Evolutionary conservation across 2,113 vertebrate species (phyloP), one percentile per base, ranked within the genome.

Genomic region (Amphilophus citrinellus): DNA sequence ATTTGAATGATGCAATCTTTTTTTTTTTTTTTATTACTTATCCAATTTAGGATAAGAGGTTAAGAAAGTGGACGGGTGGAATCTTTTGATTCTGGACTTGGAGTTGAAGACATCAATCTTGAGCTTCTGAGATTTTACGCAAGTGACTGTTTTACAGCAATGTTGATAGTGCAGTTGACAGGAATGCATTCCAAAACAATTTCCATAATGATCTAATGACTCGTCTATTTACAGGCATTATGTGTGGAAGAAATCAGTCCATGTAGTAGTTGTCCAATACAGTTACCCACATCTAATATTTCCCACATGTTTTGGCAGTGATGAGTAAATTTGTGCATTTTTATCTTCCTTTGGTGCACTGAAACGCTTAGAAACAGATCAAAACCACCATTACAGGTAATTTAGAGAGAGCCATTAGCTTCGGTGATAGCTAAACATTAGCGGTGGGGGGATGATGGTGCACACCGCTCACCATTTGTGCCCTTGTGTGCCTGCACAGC

Each of bases 341-440:
- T 63, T 53, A 62, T 13, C 10, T 61, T 22, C 44, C 18, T 44
- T 22, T 50, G 47, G 77, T 47, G 88, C 66, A 88, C 79, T 90
- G 92, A 95, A 95, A 91, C 89, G 79, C 85, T 93, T 92, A 92
- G 42, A 85, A 82, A 65, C 77, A 76, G 65, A 90, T 88, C 87
- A 90, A 85, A 79, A 90, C 84, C 84, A 37, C 84, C 80, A 92
- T 95, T 92, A 90, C 79, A 82, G 68, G 88, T 93, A 86, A 95
- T 95, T 89, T 87, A 83, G 65, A 79, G 86, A 63, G 84, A 59
- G 11, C 90, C 84, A 94, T 94, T 92, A 92, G 85, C 35, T 37
- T 61, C 35, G 42, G 76, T 44, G 63, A 80, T 90, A 77, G 82
- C 90, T 65, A 62, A 88, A 85, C 79, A 82, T 80, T 77, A 84